These are phyloP conservation scores for Torymus tubicola DNA, from an alignment of 2,888 invertebrate genomes.

Conservation along the genomic window DNA sequence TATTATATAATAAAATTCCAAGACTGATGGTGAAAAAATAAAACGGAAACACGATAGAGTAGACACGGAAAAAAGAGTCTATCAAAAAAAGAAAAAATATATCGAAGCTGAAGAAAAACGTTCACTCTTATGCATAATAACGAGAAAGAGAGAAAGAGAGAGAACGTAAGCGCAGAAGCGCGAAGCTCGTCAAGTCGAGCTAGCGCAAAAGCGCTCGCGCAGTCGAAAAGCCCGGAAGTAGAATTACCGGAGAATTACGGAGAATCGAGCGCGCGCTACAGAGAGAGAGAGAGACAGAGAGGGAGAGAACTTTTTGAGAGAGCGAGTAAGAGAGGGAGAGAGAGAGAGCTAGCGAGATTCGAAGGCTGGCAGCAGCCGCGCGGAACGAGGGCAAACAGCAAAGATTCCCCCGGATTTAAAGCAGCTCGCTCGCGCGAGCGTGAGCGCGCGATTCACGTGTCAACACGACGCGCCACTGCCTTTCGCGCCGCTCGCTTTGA, in stretches of 20 bases:
- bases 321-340: constrained; percentile 16
- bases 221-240: constrained; percentile 59
- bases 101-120: constrained; percentile 28
- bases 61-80: not conserved
- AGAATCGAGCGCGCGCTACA: constrained; percentile 32
- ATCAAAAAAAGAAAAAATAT: not conserved
- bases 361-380: constrained; percentile 25
- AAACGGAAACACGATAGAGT: not conserved
- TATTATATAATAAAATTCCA: no score
- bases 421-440: constrained; percentile 43
- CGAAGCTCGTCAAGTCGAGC: constrained; percentile 13
- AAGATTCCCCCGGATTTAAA: constrained; percentile 61
- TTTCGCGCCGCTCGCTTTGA: constrained; percentile 59
- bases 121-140: constrained; percentile 37
- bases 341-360: constrained; percentile 16
- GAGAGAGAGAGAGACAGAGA: not conserved
- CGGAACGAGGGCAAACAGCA: constrained; percentile 60
- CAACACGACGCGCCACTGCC: not conserved
- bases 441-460: no score
- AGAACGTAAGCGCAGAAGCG: not conserved
- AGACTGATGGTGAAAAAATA: not conserved
- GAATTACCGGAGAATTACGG: constrained; percentile 62
- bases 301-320: not conserved
- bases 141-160: no score
- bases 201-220: constrained; percentile 1